phyloP scores from a whole-genome alignment of 1,140 invertebrate genomes.

The Conus ventricosus region DNA sequence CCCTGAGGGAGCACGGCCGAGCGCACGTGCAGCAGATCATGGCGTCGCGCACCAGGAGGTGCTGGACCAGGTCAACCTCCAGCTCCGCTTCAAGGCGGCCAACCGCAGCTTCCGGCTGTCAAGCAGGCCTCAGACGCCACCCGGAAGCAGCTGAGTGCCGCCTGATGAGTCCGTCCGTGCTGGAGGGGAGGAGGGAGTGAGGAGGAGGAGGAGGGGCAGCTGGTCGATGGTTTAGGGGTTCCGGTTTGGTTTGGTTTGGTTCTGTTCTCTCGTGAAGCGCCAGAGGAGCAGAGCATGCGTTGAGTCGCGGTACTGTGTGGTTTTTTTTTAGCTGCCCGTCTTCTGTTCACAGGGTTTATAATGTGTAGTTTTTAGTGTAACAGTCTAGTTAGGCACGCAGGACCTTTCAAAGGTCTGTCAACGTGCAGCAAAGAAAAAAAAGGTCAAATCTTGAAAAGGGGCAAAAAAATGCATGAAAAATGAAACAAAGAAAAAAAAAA shows the following conservation, averaged over 20 bases:
- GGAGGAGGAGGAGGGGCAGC: background rate
- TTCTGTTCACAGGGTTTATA: background rate
- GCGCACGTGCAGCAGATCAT: constrained; percentile 50
- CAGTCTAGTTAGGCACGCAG: too few species aligned
- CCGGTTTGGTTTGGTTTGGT: background rate
- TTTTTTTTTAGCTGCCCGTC: background rate
- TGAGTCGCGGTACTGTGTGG: background rate
- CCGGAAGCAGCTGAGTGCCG: background rate
- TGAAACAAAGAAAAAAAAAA: too few species aligned
- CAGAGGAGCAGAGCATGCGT: background rate
- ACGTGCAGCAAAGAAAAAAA: too few species aligned
- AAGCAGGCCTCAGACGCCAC: constrained; percentile 41
- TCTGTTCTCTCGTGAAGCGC: background rate
- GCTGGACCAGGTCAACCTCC: constrained; percentile 52
- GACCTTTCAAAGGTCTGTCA: too few species aligned
- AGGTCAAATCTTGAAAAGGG: too few species aligned
- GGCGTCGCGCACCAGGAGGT: constrained; percentile 41
- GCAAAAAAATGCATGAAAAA: too few species aligned
- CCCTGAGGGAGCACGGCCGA: constrained; percentile 35
- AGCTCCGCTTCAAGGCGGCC: constrained; percentile 58
- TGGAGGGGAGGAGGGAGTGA: background rate
- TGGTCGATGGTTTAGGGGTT: background rate
- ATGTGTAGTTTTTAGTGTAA: too few species aligned
- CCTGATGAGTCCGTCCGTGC: background rate
- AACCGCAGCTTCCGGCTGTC: constrained; percentile 55